Base-by-base conservation (phyloP, 2,797 vertebrate genomes). In the Coilia nasus region DNA sequence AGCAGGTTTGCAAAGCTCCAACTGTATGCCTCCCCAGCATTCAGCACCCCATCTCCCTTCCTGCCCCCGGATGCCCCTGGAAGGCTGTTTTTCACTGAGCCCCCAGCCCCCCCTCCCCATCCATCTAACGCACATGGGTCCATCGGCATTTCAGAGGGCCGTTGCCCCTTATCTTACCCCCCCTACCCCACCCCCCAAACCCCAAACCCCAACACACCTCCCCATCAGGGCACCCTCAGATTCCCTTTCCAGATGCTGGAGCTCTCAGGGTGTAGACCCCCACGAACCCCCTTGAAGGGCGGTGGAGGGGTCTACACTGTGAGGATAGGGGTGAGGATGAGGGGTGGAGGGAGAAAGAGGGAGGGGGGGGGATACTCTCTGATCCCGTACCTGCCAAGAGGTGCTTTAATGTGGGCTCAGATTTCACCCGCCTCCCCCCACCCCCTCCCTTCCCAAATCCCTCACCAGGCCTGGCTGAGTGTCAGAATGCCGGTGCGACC, bases 221-320 rank as follows among this genome's bases (percentile, higher is more conserved):
- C 91, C 92, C 94, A 93, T 95, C 92, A 82, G 91, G 87, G 91
- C 41, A 21, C 93, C 92, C 92, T 94, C 93, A 94, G 93, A 94
- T 97, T 95, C 93, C 92, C 95, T 94, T 96, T 96, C 93, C 93
- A 96, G 95, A 96, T 97, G 94, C 91, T 88, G 91, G 93, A 93
- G 92, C 88, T 89, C 94, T 92, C 94, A 92, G 90, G 92, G 93
- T 92, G 94, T 91, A 83, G 92, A 93, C 93, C 94, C 92, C 88
- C 90, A 89, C 93, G 91, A 93, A 93, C 93, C 94, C 92, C 50
- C 50, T 54, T 35, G 15, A 78, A 78, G 60, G 46, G 85, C 81
- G 81, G 88, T 80, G 6, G 46, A 10, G 46, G 46, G 10, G 60
- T n/a, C n/a, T n/a, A n/a, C n/a, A n/a, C 35, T 41, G 35, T 41